Percentiles rank a stretch among this genome's conserved stretches.
Evolutionary conservation across 2,113 vertebrate genomes (phyloP).

Genomic region (Gnathonemus longibarbis): DNA sequence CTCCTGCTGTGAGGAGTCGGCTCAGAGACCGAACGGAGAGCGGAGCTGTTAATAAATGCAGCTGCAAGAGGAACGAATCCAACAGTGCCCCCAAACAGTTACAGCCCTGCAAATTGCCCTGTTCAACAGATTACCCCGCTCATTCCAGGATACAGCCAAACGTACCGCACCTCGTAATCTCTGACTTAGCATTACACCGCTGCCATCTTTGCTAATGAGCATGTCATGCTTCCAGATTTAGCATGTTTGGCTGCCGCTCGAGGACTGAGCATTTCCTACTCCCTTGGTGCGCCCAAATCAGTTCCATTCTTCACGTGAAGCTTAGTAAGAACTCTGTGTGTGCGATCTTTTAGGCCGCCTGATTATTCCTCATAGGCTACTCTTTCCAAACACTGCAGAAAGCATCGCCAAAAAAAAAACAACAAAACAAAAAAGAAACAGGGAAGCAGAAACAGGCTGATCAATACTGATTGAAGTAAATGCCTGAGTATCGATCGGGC

Average conservation of each 20-base stretch:
- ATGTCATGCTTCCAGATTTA: neutral
- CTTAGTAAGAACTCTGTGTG: neutral
- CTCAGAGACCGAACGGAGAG: neutral
- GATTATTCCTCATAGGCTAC: neutral
- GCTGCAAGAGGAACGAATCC: neutral
- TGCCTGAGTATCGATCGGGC: constrained; percentile 22
- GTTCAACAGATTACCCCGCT: neutral
- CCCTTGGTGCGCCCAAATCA: neutral
- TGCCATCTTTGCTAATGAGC: neutral
- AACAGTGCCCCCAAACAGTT: neutral
- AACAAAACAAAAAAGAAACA: neutral
- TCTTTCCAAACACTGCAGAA: neutral
- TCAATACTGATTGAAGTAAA: constrained; percentile 24
- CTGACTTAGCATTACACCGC: neutral
- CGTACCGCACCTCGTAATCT: neutral
- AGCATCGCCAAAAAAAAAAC: neutral
- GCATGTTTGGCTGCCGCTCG: neutral
- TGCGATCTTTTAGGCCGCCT: neutral
- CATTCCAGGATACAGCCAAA: neutral
- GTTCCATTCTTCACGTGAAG: neutral
- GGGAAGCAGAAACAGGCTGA: neutral
- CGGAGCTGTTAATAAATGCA: neutral
- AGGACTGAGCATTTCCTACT: neutral
- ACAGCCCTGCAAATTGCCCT: neutral
- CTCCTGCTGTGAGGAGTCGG: neutral